These are phyloP conservation scores for Erebia aethiops DNA, from an alignment of 2,888 invertebrate genomes.

Conservation along the genomic window DNA sequence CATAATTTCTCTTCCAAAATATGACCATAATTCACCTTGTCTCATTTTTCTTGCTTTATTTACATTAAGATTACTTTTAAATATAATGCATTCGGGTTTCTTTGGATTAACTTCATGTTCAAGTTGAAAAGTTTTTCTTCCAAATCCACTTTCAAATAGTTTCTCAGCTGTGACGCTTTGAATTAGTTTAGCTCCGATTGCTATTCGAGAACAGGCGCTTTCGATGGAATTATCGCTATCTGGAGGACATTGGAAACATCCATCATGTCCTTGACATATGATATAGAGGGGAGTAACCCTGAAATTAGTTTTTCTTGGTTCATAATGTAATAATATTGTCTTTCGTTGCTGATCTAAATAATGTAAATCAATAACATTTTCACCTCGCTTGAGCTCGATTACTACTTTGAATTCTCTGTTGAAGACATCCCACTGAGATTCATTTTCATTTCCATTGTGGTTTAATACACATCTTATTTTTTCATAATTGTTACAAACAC, in stretches of 20 bases:
- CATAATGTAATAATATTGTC: conserved; percentile 80
- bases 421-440: conserved; percentile 84
- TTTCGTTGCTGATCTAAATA: conserved; percentile 75
- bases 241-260: conserved; percentile 88
- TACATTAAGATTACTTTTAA: conserved; percentile 87
- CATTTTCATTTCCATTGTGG: conserved; percentile 64
- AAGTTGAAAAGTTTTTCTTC: conserved; percentile 91
- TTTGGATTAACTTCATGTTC: conserved; percentile 84
- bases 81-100: conserved; percentile 86
- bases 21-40: conserved; percentile 92
- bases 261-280: conserved; percentile 90
- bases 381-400: conserved; percentile 84
- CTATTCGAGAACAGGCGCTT: conserved; percentile 89
- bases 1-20: conserved; percentile 93
- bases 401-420: conserved; percentile 88
- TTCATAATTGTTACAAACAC: conserved; percentile 68
- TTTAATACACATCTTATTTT: conserved; percentile 71
- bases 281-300: conserved; percentile 92
- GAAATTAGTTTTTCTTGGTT: conserved; percentile 82
- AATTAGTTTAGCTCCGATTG: conserved; percentile 89
- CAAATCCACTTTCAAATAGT: conserved; percentile 89
- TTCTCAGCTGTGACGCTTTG: conserved; percentile 95
- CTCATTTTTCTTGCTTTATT: conserved; percentile 88
- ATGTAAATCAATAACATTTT: conserved; percentile 84
- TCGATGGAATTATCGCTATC: conserved; percentile 85